Base-by-base conservation (phyloP, 92 coral and sea anemone species). In the Palythoa grandiflora region DNA sequence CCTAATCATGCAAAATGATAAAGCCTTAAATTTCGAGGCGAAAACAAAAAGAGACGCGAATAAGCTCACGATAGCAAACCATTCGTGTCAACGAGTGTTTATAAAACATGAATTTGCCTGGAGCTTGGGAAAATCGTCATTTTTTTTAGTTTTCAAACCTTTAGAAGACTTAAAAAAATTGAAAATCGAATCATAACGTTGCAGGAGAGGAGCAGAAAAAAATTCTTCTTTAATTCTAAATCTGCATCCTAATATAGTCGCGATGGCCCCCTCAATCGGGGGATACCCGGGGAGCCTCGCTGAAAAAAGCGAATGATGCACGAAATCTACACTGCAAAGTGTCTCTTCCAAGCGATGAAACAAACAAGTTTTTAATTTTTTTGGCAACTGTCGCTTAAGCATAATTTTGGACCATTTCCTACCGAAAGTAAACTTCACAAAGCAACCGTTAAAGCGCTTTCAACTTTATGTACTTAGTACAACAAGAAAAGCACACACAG, bases 91-190 rank as follows among this genome's bases (percentile, higher is more conserved):
- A 65, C 71, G 61, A 76, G 79, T 92, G 94, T 89, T 85, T 94
- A 94, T 94, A 93, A 94, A 94, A 94, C 94, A 94, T 93, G 89
- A 84, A 93, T 93, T 91, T 89, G 92, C 84, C 78, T 87, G 92
- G 77, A 77, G 89, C 70, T 44, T 83, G 59, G 39, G 59, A 65
- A 81, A 71, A 47, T 48, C 86, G 47, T 13, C 60, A 51, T 38
- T 84, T 78, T 90, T 87, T 70, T 91, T 90, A 93, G 86, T 91
- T 81, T 87, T 84, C 75, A 70, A 85, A 84, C 63, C 89, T 14
- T 11, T 95, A 91, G 94, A 89, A 93, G 70, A 89, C 91, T 89
- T 91, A 91, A 93, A 87, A 93, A 72, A 87, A 91, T 91, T 88
- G 35, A 75, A 59, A 86, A 17, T 61, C 57, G 61, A 73, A 73